phyloP scores from a whole-genome alignment of 2,797 vertebrate species.

The Tauraco hartlaubi region DNA sequence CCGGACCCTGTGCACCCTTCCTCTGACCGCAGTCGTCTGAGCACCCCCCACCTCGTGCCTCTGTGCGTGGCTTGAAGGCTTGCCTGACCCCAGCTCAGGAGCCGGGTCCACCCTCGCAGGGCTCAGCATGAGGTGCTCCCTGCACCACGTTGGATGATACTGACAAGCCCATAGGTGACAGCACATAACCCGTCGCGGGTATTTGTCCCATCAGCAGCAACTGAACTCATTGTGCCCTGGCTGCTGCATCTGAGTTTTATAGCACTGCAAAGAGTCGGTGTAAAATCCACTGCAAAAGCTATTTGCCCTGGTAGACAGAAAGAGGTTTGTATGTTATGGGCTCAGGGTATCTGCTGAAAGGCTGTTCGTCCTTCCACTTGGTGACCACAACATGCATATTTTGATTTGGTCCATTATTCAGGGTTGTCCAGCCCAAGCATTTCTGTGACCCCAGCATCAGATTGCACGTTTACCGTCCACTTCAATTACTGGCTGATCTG shows the following conservation, averaged over 20 bases:
- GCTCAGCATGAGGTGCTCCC: background rate
- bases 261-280: background rate
- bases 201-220: background rate
- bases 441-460: background rate
- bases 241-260: background rate
- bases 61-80: rapidly evolving
- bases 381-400: background rate
- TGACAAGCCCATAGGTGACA: background rate
- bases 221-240: background rate
- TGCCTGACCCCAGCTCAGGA: no score
- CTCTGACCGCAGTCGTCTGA: background rate
- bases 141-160: background rate
- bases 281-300: background rate
- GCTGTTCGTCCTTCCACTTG: background rate
- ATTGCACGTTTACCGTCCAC: background rate
- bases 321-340: rapidly evolving
- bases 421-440: background rate
- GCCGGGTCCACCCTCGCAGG: background rate
- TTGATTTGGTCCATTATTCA: background rate
- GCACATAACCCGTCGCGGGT: background rate
- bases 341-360: background rate
- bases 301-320: background rate
- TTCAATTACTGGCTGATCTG: conserved; percentile 28
- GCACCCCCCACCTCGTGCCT: background rate
- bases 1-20: rapidly evolving